Percentiles rank a stretch among this genome's conserved stretches.
These are phyloP conservation scores for Recurvirostra avosetta DNA, from an alignment of 2,113 vertebrate species.

Conservation along the genomic window DNA sequence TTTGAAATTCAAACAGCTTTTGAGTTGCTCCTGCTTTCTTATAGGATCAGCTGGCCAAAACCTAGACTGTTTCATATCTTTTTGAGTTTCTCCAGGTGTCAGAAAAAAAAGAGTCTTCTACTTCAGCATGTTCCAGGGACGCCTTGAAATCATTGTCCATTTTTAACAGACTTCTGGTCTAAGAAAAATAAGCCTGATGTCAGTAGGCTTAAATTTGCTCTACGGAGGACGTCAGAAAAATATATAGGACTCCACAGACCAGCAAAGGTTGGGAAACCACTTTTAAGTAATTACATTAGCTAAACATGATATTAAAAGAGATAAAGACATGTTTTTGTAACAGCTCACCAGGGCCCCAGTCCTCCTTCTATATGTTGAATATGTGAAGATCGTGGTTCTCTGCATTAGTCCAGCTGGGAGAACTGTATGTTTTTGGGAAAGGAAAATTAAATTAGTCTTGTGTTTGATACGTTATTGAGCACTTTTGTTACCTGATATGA, in stretches of 20 bases:
- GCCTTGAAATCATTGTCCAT: not conserved
- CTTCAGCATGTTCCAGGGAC: not conserved
- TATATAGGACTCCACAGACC: not conserved
- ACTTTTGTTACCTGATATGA: not conserved
- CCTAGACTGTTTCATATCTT: not conserved
- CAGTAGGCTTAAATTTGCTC: not conserved
- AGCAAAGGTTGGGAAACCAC: not conserved
- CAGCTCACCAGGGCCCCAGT: not conserved
- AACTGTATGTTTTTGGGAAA: not conserved
- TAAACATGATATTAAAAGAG: not conserved
- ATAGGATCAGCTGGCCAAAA: not conserved
- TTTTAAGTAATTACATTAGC: not conserved
- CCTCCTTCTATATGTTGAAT: not conserved
- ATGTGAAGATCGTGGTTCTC: not conserved
- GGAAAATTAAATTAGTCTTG: not conserved
- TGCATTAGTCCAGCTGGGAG: not conserved
- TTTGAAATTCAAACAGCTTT: not conserved
- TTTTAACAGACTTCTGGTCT: not conserved
- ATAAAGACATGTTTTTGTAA: not conserved
- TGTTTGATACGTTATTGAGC: not conserved
- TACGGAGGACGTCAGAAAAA: not conserved
- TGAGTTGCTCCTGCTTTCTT: not conserved
- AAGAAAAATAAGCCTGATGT: not conserved
- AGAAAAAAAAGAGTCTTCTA: not conserved
- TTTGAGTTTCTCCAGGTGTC: not conserved